Percentiles rank a stretch among this genome's conserved stretches.
These are phyloP conservation scores for Urocitellus parryii DNA, from an alignment of 2,113 vertebrate species.

Conservation along the genomic window DNA sequence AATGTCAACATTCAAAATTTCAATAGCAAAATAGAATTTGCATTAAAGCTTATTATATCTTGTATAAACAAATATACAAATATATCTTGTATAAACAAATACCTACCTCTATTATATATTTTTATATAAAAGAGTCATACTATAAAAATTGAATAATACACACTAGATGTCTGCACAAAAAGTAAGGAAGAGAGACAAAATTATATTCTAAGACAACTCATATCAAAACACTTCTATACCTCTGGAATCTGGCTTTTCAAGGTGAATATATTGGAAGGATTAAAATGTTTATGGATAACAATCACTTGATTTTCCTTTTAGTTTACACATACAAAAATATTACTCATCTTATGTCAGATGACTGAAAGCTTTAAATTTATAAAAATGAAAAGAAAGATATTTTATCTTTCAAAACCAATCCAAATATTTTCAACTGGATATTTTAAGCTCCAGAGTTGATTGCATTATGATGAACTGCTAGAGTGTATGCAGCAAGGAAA, in stretches of 20 bases:
- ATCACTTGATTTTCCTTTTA: neutral
- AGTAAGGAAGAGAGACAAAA: neutral
- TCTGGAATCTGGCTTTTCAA: neutral
- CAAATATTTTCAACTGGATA: slow-evolving; percentile 16
- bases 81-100: neutral
- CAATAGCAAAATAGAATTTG: neutral
- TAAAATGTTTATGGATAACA: slow-evolving; percentile 40
- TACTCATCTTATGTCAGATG: neutral
- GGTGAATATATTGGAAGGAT: neutral
- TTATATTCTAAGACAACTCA: neutral
- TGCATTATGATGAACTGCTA: neutral
- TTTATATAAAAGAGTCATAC: neutral
- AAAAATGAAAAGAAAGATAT: neutral
- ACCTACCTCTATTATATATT: neutral
- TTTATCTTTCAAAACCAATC: slow-evolving; percentile 29
- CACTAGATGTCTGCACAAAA: neutral
- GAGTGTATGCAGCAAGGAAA: neutral
- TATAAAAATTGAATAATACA: neutral
- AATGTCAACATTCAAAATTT: neutral
- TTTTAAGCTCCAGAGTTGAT: neutral
- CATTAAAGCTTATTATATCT: neutral
- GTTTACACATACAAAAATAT: neutral
- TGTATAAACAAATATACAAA: too few relatives aligned
- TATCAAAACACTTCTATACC: neutral
- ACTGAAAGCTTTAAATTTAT: slow-evolving; percentile 37